These are phyloP conservation scores for Oreochromis grahami DNA, from an alignment of 2,797 vertebrate species.

Conservation along the genomic window DNA sequence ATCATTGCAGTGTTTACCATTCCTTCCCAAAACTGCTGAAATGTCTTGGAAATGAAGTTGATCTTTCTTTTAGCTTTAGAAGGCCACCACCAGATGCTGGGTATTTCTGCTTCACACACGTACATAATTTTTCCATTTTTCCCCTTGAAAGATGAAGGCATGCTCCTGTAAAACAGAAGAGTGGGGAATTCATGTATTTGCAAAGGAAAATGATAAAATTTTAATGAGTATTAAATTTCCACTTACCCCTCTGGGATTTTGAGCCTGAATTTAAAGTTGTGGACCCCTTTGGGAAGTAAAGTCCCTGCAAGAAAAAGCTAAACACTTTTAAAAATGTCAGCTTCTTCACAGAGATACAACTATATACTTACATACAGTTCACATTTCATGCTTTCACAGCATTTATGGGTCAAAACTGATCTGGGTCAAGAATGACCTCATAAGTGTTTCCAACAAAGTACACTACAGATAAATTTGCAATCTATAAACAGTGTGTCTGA, in stretches of 20 bases:
- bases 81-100: constrained; percentile 82
- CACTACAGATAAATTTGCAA: no score
- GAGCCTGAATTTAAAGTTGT: constrained; percentile 85
- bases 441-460: no score
- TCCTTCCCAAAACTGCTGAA: constrained; percentile 69
- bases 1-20: constrained; percentile 60
- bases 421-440: no score
- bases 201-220: no score
- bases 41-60: constrained; percentile 75
- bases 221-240: background rate
- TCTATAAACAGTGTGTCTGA: no score
- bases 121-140: constrained; percentile 85
- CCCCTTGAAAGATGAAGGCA: constrained; percentile 90
- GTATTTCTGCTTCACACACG: constrained; percentile 80
- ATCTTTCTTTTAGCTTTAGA: constrained; percentile 78
- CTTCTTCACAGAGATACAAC: no score
- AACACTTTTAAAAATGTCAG: no score
- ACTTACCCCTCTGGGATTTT: constrained; percentile 89
- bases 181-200: no score
- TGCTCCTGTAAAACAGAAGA: constrained; percentile 76
- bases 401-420: no score
- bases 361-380: no score
- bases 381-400: no score
- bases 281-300: constrained; percentile 76
- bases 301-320: constrained; percentile 33